Evolutionary conservation across 2,113 vertebrate species (phyloP), one percentile per base, ranked within the genome.

Genomic region (Pardalotus punctatus): DNA sequence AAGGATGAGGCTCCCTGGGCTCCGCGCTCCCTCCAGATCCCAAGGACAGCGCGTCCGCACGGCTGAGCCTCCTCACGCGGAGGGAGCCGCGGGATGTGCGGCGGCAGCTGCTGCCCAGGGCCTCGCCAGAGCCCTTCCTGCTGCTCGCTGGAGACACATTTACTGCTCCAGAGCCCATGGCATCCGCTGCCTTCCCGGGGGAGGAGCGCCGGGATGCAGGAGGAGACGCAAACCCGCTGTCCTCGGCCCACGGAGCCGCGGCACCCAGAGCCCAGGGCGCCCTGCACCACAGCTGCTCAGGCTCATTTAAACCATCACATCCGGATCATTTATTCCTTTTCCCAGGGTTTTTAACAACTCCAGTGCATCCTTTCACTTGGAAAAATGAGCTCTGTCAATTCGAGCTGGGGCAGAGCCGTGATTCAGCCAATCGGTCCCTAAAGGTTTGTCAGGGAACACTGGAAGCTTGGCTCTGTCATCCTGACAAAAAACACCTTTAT

Each of bases 191-290:
- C 61, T 57, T 19, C 7, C 35, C 43, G 2, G 40, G 36, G 1
- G 2, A 71, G 42, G 35, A 64, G 36, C 2, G 0, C 29, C 0
- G 7, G 72, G 33, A 29, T 35, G 64, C 36, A 11, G 53, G 10
- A 78, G 24, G 67, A 80, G 83, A 60, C 62, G 35, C 35, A 24
- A 42, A 38, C 11, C 38, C 2, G 3, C 11, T 14, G 1, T 19
- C 19, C 58, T 11, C 1, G 0, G 58, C 65, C 50, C 19, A 1
- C 0, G 5, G 28, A 14, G 28, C 61, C 0, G 1, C 60, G 62
- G 81, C 65, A 14, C 5, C 47, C 74, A 57, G 51, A 54, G 66
- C 42, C 74, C 4, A 1, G 25, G 36, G 64, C 19, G 50, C 19
- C n/a, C 84, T 14, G 36, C 54, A 2, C 15, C 77, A 5, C 27